phyloP scores from a whole-genome alignment of 2,113 vertebrate genomes.

The Marmota monax region DNA sequence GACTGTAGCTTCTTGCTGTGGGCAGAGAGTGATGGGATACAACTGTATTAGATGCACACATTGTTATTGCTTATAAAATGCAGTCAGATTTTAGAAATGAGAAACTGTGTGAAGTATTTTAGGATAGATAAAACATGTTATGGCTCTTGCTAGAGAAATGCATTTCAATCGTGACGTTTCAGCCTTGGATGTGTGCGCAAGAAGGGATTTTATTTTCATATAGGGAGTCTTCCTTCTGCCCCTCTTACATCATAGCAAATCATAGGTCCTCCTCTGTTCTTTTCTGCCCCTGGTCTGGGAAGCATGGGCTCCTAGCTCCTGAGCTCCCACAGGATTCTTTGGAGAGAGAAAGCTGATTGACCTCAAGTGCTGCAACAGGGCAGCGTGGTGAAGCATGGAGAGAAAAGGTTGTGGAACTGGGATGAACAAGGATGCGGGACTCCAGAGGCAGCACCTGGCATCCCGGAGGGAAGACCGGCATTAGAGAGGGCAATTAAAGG shows the following conservation, averaged over 20 bases:
- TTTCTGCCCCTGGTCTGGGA: not conserved
- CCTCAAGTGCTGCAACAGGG: not conserved
- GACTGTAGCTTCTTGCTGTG: not conserved
- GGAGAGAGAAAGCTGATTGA: not conserved
- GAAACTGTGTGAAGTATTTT: not conserved
- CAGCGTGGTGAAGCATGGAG: fast-evolving
- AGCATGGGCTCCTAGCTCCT: not conserved
- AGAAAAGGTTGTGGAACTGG: not conserved
- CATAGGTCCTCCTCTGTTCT: not conserved
- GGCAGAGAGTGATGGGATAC: not conserved
- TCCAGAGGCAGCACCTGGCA: not conserved
- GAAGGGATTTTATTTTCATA: not conserved
- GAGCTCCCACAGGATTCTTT: not conserved
- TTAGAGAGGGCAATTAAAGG: not conserved
- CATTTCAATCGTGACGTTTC: not conserved
- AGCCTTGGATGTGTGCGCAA: not conserved
- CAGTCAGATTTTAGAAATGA: not conserved
- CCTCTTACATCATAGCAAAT: no score
- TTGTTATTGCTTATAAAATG: not conserved
- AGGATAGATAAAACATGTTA: not conserved
- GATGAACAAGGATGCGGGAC: not conserved
- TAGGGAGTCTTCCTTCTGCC: not conserved
- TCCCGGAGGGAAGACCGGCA: not conserved
- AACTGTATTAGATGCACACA: not conserved
- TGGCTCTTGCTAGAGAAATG: not conserved